phyloP scores from a whole-genome alignment of 2,888 invertebrate species.

The Patella pellucida region DNA sequence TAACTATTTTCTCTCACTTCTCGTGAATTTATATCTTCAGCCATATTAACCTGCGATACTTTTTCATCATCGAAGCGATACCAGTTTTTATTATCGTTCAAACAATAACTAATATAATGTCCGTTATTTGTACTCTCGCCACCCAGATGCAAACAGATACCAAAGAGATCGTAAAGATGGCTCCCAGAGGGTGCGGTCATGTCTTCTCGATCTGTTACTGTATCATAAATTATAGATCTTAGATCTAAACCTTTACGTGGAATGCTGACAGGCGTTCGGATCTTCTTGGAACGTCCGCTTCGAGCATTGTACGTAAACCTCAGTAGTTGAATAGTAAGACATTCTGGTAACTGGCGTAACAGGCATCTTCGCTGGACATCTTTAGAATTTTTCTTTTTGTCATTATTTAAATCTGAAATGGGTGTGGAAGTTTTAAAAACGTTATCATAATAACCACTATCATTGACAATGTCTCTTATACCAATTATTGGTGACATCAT shows the following conservation, averaged over 20 bases:
- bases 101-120: slow-evolving; percentile 64
- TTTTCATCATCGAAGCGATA: slow-evolving; percentile 66
- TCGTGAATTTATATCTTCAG: slow-evolving; percentile 62
- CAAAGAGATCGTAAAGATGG: slow-evolving; percentile 62
- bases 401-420: slow-evolving; percentile 37
- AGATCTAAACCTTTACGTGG: slow-evolving; percentile 61
- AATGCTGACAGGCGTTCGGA: slow-evolving; percentile 60
- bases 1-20: slow-evolving; percentile 67
- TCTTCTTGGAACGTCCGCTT: slow-evolving; percentile 53
- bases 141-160: slow-evolving; percentile 64
- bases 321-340: slow-evolving; percentile 66
- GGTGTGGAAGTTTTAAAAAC: slow-evolving; percentile 66
- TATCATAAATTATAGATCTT: slow-evolving; percentile 61
- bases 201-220: slow-evolving; percentile 60
- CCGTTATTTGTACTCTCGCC: slow-evolving; percentile 61
- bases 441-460: slow-evolving; percentile 62
- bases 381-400: slow-evolving; percentile 19
- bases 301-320: slow-evolving; percentile 59
- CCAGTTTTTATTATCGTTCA: slow-evolving; percentile 52
- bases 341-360: slow-evolving; percentile 66
- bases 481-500: slow-evolving; percentile 57
- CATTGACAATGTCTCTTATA: slow-evolving; percentile 45
- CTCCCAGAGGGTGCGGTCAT: slow-evolving; percentile 44
- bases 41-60: slow-evolving; percentile 65
- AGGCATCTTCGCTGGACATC: slow-evolving; percentile 62